Evolutionary conservation across 2,113 vertebrate genomes (phyloP).

Genomic region (Pseudorectes ferrugineus): DNA sequence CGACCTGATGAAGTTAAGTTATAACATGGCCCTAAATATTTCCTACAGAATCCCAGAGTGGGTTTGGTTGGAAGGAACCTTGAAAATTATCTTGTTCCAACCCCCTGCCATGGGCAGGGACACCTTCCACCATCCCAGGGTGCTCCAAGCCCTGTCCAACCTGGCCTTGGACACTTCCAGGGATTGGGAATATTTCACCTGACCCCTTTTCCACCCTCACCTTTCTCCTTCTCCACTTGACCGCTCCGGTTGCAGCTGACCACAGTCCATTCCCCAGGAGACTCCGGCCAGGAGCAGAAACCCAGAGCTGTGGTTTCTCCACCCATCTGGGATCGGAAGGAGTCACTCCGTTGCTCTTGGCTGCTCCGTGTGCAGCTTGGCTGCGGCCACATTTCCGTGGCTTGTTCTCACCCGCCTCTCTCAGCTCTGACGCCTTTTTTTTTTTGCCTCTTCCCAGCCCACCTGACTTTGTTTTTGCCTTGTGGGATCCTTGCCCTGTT

Average conservation of each 20-base stretch:
- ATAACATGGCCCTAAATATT: fast-evolving
- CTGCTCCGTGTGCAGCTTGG: not conserved
- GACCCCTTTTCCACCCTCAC: not conserved
- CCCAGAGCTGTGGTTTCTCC: not conserved
- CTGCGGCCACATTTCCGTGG: not conserved
- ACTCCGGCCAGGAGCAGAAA: not conserved
- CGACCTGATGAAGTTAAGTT: not conserved
- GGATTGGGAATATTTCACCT: not conserved
- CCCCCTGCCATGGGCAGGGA: not conserved
- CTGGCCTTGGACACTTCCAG: not conserved
- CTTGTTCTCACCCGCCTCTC: constrained; percentile 12
- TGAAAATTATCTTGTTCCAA: fast-evolving
- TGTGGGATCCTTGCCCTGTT: not conserved
- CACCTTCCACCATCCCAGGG: fast-evolving
- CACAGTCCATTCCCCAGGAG: not conserved
- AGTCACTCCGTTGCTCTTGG: constrained; percentile 5
- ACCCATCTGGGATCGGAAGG: not conserved
- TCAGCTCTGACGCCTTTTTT: not conserved
- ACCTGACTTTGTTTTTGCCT: constrained; percentile 5
- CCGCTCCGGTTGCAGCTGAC: not conserved
- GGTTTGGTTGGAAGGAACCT: not conserved
- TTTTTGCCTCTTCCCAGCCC: not conserved
- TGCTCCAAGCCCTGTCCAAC: not conserved
- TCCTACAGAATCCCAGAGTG: not conserved
- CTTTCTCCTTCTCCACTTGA: not conserved